Conservation (phyloP, 2,888 invertebrate species). For the Frankliniella fusca region DNA sequence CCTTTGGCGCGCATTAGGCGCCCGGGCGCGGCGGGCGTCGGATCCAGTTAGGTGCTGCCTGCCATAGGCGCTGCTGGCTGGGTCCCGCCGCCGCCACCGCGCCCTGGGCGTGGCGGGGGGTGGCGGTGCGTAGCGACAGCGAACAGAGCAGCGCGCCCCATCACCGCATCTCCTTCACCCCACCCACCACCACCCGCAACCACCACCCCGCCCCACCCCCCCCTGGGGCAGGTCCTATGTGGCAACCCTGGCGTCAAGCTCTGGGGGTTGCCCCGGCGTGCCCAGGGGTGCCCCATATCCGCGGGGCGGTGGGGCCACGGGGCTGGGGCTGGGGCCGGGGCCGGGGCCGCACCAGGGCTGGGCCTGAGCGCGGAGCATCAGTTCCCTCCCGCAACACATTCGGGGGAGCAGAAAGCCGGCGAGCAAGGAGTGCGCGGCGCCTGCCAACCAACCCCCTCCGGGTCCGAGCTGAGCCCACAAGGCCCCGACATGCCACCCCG, state of each 20-base stretch:
- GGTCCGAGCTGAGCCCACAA: background rate
- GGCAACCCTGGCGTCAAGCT: slow-evolving; percentile 15
- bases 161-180: slow-evolving; percentile 29
- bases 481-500: slow-evolving; percentile 27
- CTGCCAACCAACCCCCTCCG: slow-evolving; percentile 43
- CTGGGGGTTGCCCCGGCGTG: slow-evolving; percentile 15
- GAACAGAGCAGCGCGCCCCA: slow-evolving; percentile 29
- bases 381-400: slow-evolving; percentile 22
- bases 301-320: no score
- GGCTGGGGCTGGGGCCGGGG: no score
- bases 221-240: background rate
- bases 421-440: slow-evolving; percentile 24
- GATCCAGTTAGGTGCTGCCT: background rate
- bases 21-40: background rate
- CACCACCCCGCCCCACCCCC: slow-evolving; percentile 27
- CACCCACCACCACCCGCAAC: background rate
- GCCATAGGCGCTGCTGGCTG: background rate
- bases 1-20: background rate
- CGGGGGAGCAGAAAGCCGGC: slow-evolving; percentile 6
- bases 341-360: no score
- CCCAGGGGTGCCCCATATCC: slow-evolving; percentile 21
- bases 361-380: background rate
- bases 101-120: background rate
- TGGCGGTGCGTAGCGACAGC: slow-evolving; percentile 12
- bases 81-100: background rate